These are phyloP conservation scores for Malaclemys terrapin DNA, from an alignment of 2,113 vertebrate genomes.

Conservation along the genomic window DNA sequence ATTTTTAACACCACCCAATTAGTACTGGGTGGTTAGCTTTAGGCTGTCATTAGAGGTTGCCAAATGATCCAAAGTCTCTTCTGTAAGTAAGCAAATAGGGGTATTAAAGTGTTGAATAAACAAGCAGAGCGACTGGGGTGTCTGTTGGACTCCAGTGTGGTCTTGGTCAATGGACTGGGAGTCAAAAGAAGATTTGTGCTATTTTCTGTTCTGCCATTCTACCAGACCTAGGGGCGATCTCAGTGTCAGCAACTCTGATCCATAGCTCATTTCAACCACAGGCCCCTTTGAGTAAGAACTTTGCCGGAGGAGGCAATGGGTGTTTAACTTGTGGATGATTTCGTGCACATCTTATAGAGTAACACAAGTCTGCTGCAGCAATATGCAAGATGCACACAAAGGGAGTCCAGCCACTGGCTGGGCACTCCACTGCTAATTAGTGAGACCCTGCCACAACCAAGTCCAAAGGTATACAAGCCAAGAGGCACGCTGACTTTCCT, in stretches of 20 bases:
- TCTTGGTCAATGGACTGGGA: neutral
- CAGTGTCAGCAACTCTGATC: accelerated
- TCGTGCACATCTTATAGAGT: no score
- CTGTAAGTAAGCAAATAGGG: slow-evolving; percentile 46
- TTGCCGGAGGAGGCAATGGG: neutral
- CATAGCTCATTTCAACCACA: neutral
- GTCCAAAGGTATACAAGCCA: neutral
- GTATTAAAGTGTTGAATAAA: slow-evolving; percentile 49
- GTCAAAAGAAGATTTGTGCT: slow-evolving; percentile 5
- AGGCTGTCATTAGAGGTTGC: slow-evolving; percentile 78
- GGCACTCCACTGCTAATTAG: neutral
- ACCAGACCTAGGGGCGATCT: neutral
- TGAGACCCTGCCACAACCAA: neutral
- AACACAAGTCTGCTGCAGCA: neutral
- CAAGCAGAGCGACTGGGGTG: slow-evolving; percentile 65
- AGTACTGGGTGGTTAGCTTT: slow-evolving; percentile 64
- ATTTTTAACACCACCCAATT: slow-evolving; percentile 81
- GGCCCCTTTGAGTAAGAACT: neutral
- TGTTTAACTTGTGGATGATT: no score
- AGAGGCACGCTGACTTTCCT: neutral
- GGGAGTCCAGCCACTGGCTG: neutral
- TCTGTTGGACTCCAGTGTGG: slow-evolving; percentile 33
- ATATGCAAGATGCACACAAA: neutral
- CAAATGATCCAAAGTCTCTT: slow-evolving; percentile 61
- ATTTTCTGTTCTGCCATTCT: neutral